Percentiles rank a stretch among this genome's conserved stretches.
Evolutionary conservation across 64 coral and sea anemone genomes (phyloP).

Genomic region (Acropora tenuis): DNA sequence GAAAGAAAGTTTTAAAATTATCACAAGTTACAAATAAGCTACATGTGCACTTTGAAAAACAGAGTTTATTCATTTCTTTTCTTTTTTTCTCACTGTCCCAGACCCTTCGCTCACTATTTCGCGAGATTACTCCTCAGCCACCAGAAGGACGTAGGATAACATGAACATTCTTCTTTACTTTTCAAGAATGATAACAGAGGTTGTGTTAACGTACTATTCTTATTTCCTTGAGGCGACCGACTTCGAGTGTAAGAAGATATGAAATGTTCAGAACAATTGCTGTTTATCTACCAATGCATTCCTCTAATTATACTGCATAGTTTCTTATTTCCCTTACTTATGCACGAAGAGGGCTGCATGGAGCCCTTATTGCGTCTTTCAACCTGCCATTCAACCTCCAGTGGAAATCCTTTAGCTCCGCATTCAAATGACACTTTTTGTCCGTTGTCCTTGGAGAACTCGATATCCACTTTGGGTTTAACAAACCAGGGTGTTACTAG

Average conservation of each 20-base stretch:
- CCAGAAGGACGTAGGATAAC: too few species aligned
- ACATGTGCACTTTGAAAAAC: too few species aligned
- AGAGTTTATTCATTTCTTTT: too few species aligned
- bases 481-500: slow-evolving; percentile 12
- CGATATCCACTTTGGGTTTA: background rate
- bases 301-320: background rate
- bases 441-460: background rate
- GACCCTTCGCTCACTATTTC: too few species aligned
- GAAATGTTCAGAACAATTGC: background rate
- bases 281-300: background rate
- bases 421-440: slow-evolving; percentile 8
- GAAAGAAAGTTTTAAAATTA: background rate
- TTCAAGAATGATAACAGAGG: too few species aligned
- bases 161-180: too few species aligned
- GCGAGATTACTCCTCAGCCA: too few species aligned
- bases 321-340: slow-evolving; percentile 15
- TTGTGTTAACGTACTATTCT: too few species aligned
- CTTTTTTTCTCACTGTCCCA: too few species aligned
- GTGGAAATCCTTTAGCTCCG: slow-evolving; percentile 33
- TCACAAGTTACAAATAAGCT: too few species aligned
- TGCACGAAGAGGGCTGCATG: background rate
- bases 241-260: too few species aligned
- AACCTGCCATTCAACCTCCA: slow-evolving; percentile 36
- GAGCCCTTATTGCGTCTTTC: background rate
- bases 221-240: too few species aligned